Percentiles rank a stretch among this genome's conserved stretches.
phyloP scores from a whole-genome alignment of 2,888 invertebrate genomes.

The Acanthopleura granulata region DNA sequence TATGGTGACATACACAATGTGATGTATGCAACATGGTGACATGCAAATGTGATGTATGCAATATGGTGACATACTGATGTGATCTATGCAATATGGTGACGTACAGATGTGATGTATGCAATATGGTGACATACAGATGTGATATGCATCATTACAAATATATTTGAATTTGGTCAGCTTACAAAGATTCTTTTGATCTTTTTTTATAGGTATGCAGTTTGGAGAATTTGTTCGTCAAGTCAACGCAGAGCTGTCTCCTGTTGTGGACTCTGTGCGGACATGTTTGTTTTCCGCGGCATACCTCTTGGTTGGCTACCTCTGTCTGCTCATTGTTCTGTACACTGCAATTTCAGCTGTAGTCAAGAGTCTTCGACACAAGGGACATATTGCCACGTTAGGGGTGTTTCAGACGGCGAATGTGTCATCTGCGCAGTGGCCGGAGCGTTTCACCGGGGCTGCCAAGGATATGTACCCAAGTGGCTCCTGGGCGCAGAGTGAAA shows the following conservation, averaged over 20 bases:
- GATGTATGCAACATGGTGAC: too few relatives aligned
- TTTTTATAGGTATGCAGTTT: conserved; percentile 41
- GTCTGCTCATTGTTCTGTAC: background rate
- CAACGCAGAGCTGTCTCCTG: conserved; percentile 46
- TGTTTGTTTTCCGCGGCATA: background rate
- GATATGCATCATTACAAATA: too few relatives aligned
- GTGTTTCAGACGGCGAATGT: background rate
- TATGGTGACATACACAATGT: too few relatives aligned
- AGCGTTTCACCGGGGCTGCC: background rate
- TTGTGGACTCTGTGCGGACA: conserved; percentile 35
- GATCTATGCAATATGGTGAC: too few relatives aligned
- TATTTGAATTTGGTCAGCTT: too few relatives aligned
- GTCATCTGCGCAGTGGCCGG: background rate
- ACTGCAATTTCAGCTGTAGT: background rate
- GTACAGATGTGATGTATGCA: too few relatives aligned
- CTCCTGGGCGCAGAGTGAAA: background rate
- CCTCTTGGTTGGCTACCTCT: background rate
- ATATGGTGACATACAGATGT: too few relatives aligned
- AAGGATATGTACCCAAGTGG: conserved; percentile 8
- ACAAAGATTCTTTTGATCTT: background rate
- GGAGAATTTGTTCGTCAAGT: conserved; percentile 35
- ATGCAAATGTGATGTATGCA: too few relatives aligned
- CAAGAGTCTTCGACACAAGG: background rate
- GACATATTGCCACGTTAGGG: background rate
- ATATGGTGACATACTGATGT: too few relatives aligned